Conservation (phyloP, 2,888 invertebrate genomes). For the Habrosyne pyritoides region DNA sequence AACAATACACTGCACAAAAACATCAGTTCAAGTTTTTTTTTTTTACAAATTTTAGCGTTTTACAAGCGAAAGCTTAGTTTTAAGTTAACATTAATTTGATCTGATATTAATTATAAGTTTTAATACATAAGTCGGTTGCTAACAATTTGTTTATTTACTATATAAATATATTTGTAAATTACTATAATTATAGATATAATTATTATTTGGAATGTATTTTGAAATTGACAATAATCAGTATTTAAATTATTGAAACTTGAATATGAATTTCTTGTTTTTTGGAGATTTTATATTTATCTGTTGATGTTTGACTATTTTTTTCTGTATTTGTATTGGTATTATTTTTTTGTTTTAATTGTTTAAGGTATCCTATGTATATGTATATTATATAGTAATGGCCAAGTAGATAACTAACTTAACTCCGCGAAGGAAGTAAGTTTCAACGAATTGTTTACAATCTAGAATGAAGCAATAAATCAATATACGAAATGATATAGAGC, state of each 20-base stretch:
- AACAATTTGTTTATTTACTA: slow-evolving; percentile 30
- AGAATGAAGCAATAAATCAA: slow-evolving; percentile 76
- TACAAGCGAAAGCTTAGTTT: slow-evolving; percentile 35
- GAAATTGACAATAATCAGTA: slow-evolving; percentile 82
- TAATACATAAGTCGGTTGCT: slow-evolving; percentile 26
- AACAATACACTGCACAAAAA: slow-evolving; percentile 57
- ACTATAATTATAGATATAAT: slow-evolving; percentile 44
- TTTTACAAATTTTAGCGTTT: slow-evolving; percentile 36
- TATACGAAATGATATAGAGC: slow-evolving; percentile 48
- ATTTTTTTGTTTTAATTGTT: slow-evolving; percentile 66
- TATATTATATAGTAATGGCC: slow-evolving; percentile 43
- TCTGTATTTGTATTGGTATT: slow-evolving; percentile 77
- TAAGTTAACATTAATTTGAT: slow-evolving; percentile 49
- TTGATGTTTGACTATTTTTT: slow-evolving; percentile 69
- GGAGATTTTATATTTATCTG: slow-evolving; percentile 75
- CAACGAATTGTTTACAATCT: slow-evolving; percentile 80
- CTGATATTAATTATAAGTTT: slow-evolving; percentile 45
- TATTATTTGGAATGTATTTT: slow-evolving; percentile 63
- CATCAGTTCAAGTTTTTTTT: slow-evolving; percentile 52
- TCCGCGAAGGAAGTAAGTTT: slow-evolving; percentile 54
- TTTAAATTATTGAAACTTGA: slow-evolving; percentile 70
- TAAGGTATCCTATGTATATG: slow-evolving; percentile 57
- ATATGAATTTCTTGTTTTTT: slow-evolving; percentile 68
- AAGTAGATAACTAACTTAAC: slow-evolving; percentile 49
- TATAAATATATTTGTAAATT: slow-evolving; percentile 38